Percentiles rank a stretch among this genome's conserved stretches.
Evolutionary conservation across 2,113 vertebrate genomes (phyloP).

Genomic region (Chlorodrepanis virens): DNA sequence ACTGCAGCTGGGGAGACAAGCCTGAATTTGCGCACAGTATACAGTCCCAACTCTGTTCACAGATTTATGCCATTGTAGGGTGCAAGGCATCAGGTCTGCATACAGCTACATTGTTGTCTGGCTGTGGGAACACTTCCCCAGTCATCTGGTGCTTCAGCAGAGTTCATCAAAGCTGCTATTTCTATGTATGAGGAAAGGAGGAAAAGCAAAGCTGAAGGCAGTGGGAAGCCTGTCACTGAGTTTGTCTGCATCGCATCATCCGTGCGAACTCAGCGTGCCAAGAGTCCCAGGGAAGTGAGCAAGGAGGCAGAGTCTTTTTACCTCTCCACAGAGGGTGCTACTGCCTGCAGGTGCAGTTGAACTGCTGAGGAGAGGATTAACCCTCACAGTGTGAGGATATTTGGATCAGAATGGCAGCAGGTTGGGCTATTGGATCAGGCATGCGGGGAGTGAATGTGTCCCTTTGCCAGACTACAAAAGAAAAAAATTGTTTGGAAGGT

Average conservation of each 20-base stretch:
- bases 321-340: not conserved
- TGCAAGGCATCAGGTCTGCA: not conserved
- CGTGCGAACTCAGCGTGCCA: rapidly evolving
- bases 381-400: not conserved
- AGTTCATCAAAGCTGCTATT: not conserved
- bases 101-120: not conserved
- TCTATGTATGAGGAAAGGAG: not conserved
- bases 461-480: not conserved
- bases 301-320: not conserved
- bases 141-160: not conserved
- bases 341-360: not conserved
- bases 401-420: not conserved
- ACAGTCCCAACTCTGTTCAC: not conserved
- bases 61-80: not conserved
- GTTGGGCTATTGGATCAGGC: not conserved
- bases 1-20: not conserved
- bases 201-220: not conserved
- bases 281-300: not conserved
- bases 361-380: not conserved
- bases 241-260: not conserved
- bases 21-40: not conserved
- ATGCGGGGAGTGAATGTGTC: not conserved
- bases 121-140: not conserved
- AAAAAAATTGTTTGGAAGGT: not conserved
- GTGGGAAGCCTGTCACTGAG: not conserved